Evolutionary conservation across 30 jellyfish, hydroid and myxozoan genomes (phyloP).

Genomic region (Phacellophora camtschatica): DNA sequence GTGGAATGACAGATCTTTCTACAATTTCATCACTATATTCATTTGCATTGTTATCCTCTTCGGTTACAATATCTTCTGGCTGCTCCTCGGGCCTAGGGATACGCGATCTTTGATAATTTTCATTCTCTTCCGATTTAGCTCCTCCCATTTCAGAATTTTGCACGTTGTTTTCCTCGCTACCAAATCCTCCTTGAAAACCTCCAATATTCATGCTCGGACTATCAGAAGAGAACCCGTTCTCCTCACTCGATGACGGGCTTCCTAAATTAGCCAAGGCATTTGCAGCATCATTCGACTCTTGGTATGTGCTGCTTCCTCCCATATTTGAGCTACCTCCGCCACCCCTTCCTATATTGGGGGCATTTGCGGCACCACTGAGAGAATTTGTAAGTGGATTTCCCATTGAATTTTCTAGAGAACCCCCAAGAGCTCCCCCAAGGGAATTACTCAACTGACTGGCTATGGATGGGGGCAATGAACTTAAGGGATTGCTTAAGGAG

Average conservation of each 20-base stretch:
- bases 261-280: conserved; percentile 48
- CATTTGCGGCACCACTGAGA: conserved; percentile 25
- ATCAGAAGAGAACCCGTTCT: conserved; percentile 76
- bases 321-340: conserved; percentile 24
- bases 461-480: conserved; percentile 42
- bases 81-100: conserved; percentile 73
- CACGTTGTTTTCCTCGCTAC: conserved; percentile 53
- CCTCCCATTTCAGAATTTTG: conserved; percentile 56
- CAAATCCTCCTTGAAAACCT: conserved; percentile 82
- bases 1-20: conserved; percentile 46
- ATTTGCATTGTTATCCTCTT: conserved; percentile 23
- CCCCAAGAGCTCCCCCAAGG: conserved; percentile 23
- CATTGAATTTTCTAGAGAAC: conserved; percentile 2
- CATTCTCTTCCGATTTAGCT: conserved; percentile 64
- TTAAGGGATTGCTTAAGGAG: conserved; percentile 9
- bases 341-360: conserved; percentile 29
- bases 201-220: conserved; percentile 96
- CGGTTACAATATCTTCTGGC: conserved; percentile 27
- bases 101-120: conserved; percentile 75
- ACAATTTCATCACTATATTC: conserved; percentile 58
- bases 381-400: conserved; percentile 38
- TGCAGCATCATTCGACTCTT: conserved; percentile 30
- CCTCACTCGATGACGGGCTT: conserved; percentile 46
- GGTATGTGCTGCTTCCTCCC: conserved; percentile 38
- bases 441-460: conserved; percentile 42